Base-by-base conservation (phyloP, 2,797 vertebrate species). In the Pagetopsis macropterus region DNA sequence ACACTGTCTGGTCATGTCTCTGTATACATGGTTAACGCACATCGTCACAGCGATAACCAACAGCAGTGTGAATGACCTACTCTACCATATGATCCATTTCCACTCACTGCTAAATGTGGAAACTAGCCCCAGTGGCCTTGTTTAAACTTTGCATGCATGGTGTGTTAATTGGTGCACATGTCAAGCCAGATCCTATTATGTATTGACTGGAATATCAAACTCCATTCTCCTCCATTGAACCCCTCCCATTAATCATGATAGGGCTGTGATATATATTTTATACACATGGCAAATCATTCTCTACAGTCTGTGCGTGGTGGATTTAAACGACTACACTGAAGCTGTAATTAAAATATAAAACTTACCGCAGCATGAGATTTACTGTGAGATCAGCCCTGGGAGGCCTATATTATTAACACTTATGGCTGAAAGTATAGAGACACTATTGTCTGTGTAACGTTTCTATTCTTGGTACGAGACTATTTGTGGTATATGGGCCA, bases 111-210 rank as follows among this genome's bases (percentile, higher is more conserved):
- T 61, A 45, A 37, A 70, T 62, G 65, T 79, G 57, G 52, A 67
- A 59, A 62, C 40, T 11, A 33, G 45, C 60, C 62, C 21, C n/a
- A 5, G 71, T 46, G 66, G 70, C 75, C 77, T 84, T 33, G 48
- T 72, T 80, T 72, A 51, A 72, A 79, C 76, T 70, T 65, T 19
- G 46, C 17, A 61, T 55, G 66, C 19, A 61, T 55, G 66, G 73
- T 9, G 75, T 50, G 69, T 81, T 88, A 85, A 87, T 88, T 81
- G 83, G 86, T 61, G 66, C 37, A 46, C 62, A 23, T 11, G 52
- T 52, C 17, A 11, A 75, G 52, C 52, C 64, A 33, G 69, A 83
- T 68, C 66, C 68, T 52, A 75, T 83, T 60, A 78, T 14, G 50
- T 63, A 84, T 80, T 12, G 84, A 83, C 68, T 43, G 65, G 57